These are phyloP conservation scores for Epizoanthus fatuus DNA, from an alignment of 92 coral and sea anemone species.

Conservation along the genomic window DNA sequence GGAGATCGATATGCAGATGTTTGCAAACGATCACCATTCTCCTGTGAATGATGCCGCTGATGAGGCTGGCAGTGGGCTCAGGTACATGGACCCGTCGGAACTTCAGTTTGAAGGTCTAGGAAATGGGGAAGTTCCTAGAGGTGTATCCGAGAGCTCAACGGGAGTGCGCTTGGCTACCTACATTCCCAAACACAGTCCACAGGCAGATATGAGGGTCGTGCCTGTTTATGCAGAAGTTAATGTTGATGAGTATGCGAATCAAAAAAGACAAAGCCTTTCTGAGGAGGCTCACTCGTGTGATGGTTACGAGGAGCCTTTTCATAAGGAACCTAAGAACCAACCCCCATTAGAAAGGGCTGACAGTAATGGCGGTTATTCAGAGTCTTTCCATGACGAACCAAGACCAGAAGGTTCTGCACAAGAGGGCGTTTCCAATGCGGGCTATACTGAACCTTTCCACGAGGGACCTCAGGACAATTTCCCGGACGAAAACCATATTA, in stretches of 20 bases:
- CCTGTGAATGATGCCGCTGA: conserved; percentile 14
- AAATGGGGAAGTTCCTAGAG: neutral
- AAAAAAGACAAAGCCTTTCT: neutral
- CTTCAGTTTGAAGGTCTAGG: conserved; percentile 5
- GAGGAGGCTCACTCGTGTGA: neutral
- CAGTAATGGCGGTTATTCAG: neutral
- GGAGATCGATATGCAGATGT: conserved; percentile 87
- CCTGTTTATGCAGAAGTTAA: conserved; percentile 5
- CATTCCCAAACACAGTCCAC: conserved; percentile 44
- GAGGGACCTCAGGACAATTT: neutral
- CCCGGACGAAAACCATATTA: neutral
- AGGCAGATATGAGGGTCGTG: neutral
- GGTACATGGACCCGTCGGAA: conserved; percentile 42
- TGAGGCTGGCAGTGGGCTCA: neutral
- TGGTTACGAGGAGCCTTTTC: neutral
- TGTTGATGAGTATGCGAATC: neutral
- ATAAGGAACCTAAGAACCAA: neutral
- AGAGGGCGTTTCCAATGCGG: neutral
- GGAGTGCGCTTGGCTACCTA: conserved; percentile 29
- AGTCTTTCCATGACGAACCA: neutral
- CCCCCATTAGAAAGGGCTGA: conserved; percentile 4
- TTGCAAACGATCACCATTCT: conserved; percentile 68
- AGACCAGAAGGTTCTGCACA: neutral
- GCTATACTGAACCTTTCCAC: neutral
- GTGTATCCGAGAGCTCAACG: conserved; percentile 3